These are phyloP conservation scores for Linnaemya tessellans DNA, from an alignment of 2,888 invertebrate genomes.

Conservation along the genomic window DNA sequence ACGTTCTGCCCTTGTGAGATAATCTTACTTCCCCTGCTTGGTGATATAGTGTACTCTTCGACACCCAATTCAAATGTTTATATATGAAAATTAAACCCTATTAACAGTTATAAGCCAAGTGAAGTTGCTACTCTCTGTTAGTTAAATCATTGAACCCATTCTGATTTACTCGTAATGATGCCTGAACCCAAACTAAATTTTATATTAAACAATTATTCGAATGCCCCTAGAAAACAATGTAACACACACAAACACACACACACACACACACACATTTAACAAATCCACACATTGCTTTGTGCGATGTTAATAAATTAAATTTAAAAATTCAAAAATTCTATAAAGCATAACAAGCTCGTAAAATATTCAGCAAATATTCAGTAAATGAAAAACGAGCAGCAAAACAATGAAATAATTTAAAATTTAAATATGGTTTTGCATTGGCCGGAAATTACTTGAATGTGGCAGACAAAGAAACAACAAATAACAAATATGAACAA, in stretches of 20 bases:
- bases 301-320: background rate
- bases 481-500: constrained; percentile 16
- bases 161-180: too few relatives aligned
- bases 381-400: constrained; percentile 8
- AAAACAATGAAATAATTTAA: constrained; percentile 38
- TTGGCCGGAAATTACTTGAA: constrained; percentile 53
- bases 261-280: background rate
- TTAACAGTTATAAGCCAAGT: too few relatives aligned
- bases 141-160: too few relatives aligned
- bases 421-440: constrained; percentile 30
- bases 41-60: too few relatives aligned
- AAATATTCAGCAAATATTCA: background rate
- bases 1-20: too few relatives aligned
- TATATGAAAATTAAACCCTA: too few relatives aligned
- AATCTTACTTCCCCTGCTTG: too few relatives aligned
- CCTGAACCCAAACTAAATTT: background rate
- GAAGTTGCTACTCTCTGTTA: too few relatives aligned
- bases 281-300: constrained; percentile 12
- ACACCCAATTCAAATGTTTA: too few relatives aligned
- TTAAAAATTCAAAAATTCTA: background rate
- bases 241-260: too few relatives aligned
- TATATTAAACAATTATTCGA: background rate
- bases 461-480: constrained; percentile 43
- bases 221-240: background rate
- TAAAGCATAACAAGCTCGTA: background rate